phyloP scores from a whole-genome alignment of 2,888 invertebrate genomes.

The Sarcophaga carnaria region DNA sequence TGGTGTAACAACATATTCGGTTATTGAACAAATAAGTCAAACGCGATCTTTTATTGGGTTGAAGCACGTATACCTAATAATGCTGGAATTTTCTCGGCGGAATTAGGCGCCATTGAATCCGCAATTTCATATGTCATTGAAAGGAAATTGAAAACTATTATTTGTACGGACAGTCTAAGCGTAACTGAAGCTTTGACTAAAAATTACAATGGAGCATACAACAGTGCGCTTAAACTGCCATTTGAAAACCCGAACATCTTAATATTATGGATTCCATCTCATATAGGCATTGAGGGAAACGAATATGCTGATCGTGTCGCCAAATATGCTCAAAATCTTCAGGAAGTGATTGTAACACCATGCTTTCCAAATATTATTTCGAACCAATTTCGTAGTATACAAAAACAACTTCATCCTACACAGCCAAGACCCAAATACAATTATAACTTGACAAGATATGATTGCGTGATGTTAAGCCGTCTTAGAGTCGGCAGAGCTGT shows the following conservation, averaged over 20 bases:
- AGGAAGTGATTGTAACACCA: no score
- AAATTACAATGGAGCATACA: background rate
- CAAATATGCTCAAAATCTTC: no score
- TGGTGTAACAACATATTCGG: background rate
- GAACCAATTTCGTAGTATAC: background rate
- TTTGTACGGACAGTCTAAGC: no score
- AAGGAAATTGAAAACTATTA: no score
- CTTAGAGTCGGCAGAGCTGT: no score
- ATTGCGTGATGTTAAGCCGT: background rate
- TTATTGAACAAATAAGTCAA: background rate
- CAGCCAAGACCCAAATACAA: background rate
- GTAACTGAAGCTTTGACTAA: background rate
- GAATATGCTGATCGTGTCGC: no score
- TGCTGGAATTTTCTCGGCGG: constrained; percentile 20
- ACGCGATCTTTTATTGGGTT: background rate
- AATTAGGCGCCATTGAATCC: constrained; percentile 4
- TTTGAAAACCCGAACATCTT: no score
- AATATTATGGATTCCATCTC: constrained; percentile 21
- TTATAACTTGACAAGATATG: background rate
- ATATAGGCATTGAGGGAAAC: background rate
- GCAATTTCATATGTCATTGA: background rate
- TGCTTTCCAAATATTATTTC: no score
- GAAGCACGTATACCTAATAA: background rate
- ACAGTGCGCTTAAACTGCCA: no score
- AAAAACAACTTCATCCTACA: background rate